Evolutionary conservation across 2,797 vertebrate species (phyloP), one percentile per base, ranked within the genome.

Genomic region (Catharus ustulatus): DNA sequence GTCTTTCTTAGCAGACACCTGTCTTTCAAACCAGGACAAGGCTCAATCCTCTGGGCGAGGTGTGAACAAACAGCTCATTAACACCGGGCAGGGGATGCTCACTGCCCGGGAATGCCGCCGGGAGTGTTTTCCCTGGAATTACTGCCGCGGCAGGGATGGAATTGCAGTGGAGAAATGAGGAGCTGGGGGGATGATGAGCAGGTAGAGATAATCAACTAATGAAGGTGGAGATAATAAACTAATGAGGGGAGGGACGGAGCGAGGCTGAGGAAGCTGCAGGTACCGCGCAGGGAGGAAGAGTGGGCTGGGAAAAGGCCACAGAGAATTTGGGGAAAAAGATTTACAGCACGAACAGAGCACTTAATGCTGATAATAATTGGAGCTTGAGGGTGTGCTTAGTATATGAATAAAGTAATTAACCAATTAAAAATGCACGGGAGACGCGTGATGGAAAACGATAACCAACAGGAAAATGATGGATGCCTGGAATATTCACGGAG

Each of bases 371-470:
- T 94, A 90, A 90, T 95, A 96, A 96, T 78, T 94, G 94, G 58
- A 78, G 93, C 91, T 91, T 68, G 91, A 94, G 93, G 87, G 87
- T 96, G 94, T 93, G 94, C 94, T 95, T 84, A 66, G 87, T 94
- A 81, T 94, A 88, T 51, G 96, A 94, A 96, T 88, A 93, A 93
- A 96, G 96, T 96, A 95, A 96, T 96, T 96, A 96, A 94, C 91
- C 95, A 95, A 96, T 94, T 96, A 96, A 96, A 96, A 94, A 95
- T 88, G 94, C 96, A 94, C 96, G 55, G 32, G 96, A 96, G 96
- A 90, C 66, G 11, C 95, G 84, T 85, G 93, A 94, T 96, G 79
- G 93, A 59, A 88, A 96, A 73, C 73, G 91, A 94, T 94, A 96
- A 95, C 73, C 95, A 95, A 93, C 91, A 91, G 96, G 79, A 95